These are phyloP conservation scores for Tholera decimalis DNA, from an alignment of 2,888 invertebrate genomes.

Conservation along the genomic window DNA sequence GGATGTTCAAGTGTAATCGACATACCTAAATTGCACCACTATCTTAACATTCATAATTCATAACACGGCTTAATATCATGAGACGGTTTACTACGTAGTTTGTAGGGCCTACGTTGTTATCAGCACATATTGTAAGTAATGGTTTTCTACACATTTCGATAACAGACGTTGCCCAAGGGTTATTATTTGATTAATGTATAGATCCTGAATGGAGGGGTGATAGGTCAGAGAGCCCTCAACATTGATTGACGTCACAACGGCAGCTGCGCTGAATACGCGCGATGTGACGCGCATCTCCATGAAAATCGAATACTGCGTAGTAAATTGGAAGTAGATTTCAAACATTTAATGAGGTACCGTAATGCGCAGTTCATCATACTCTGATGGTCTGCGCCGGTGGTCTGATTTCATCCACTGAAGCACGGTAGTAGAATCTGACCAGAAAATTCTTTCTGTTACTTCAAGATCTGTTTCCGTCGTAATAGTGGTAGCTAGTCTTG, in stretches of 20 bases:
- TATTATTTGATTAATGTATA: constrained; percentile 54
- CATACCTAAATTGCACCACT: not conserved
- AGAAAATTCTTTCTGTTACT: too few species aligned
- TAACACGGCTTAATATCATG: too few species aligned
- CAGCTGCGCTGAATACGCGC: constrained; percentile 59
- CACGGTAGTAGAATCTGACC: too few species aligned
- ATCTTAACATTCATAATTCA: not conserved
- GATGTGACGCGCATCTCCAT: constrained; percentile 22
- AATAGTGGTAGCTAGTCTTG: too few species aligned
- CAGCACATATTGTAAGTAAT: constrained; percentile 26
- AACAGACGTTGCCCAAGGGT: constrained; percentile 54
- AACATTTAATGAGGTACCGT: constrained; percentile 30
- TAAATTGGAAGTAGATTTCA: constrained; percentile 37
- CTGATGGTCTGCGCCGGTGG: too few species aligned
- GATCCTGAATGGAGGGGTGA: constrained; percentile 60
- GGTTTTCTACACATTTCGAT: constrained; percentile 43
- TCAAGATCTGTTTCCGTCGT: too few species aligned
- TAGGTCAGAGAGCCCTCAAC: constrained; percentile 59
- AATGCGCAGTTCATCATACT: constrained; percentile 35
- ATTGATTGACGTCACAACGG: constrained; percentile 53
- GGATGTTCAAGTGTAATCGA: constrained; percentile 1
- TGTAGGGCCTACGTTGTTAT: constrained; percentile 37
- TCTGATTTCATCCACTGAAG: too few species aligned
- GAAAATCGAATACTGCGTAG: constrained; percentile 53
- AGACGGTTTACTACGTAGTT: constrained; percentile 21